Percentiles rank a stretch among this genome's conserved stretches.
phyloP scores from a whole-genome alignment of 2,797 vertebrate species.

The Phoeniculus purpureus region DNA sequence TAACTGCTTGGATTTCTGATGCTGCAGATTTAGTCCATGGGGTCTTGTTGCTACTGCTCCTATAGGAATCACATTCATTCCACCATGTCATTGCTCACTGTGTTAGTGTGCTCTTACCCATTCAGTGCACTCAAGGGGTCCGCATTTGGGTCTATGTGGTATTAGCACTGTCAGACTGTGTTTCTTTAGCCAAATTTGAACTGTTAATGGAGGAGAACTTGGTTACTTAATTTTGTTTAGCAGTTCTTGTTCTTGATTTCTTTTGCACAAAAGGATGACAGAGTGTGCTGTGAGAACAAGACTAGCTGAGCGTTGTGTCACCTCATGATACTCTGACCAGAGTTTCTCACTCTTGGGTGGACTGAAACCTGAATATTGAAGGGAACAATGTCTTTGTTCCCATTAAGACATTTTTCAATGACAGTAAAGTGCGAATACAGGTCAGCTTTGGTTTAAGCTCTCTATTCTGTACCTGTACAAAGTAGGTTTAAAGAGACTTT shows the following conservation, averaged over 20 bases:
- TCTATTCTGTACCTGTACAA: background rate
- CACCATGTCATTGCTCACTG: conserved; percentile 15
- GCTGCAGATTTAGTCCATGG: background rate
- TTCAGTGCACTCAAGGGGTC: conserved; percentile 8
- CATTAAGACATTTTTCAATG: background rate
- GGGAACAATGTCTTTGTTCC: background rate
- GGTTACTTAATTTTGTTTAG: background rate
- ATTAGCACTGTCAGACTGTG: accelerated
- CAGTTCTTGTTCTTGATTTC: background rate
- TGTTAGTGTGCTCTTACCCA: conserved; percentile 5
- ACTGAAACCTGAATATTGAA: background rate
- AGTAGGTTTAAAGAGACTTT: background rate
- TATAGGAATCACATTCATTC: conserved; percentile 69
- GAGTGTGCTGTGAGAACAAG: background rate
- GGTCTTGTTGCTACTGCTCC: conserved; percentile 60
- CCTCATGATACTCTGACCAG: background rate
- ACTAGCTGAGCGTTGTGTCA: background rate
- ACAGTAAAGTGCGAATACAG: background rate
- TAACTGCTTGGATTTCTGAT: background rate
- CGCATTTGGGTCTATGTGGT: background rate
- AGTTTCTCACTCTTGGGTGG: accelerated
- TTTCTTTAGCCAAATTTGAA: background rate
- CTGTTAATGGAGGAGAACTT: background rate
- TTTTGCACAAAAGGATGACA: background rate
- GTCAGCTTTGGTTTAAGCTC: background rate